phyloP scores from a whole-genome alignment of 35 echinoderm and acorn worm species.

The Patiria miniata region DNA sequence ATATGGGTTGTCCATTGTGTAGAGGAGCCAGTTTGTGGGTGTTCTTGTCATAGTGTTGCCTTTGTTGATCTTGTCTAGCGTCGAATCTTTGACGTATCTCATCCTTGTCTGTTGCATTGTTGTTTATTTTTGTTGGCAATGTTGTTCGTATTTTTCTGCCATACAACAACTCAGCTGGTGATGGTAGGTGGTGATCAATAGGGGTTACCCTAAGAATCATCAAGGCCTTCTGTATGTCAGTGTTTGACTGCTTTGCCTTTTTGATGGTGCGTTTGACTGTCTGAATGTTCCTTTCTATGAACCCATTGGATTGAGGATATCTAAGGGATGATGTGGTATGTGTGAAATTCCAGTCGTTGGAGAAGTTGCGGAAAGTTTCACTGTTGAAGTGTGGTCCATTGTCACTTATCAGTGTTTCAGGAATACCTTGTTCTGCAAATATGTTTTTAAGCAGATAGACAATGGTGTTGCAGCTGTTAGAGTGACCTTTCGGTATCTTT shows the following conservation, averaged over 20 bases:
- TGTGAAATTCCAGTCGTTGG: too few relatives aligned
- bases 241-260: conserved; percentile 21
- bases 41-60: background rate
- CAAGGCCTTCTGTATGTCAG: conserved; percentile 24
- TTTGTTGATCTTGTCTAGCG: conserved; percentile 22
- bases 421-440: too few relatives aligned
- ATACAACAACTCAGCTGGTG: conserved; percentile 59
- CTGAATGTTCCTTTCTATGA: conserved; percentile 50
- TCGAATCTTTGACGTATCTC: conserved; percentile 26
- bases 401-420: too few relatives aligned
- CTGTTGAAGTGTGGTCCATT: too few relatives aligned
- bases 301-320: too few relatives aligned
- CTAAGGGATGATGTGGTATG: too few relatives aligned
- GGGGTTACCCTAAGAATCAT: conserved; percentile 38
- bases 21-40: conserved; percentile 36
- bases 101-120: conserved; percentile 33
- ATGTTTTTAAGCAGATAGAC: too few relatives aligned
- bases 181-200: conserved; percentile 45
- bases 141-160: conserved; percentile 33
- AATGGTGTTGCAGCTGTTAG: too few relatives aligned
- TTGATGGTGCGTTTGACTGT: conserved; percentile 52
- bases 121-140: conserved; percentile 47
- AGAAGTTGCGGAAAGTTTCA: too few relatives aligned
- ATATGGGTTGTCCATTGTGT: conserved; percentile 27
- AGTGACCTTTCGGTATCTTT: too few relatives aligned